Percentiles rank a stretch among this genome's conserved stretches.
Conservation (phyloP, 2,113 vertebrate species). For the Indicator maculatus region DNA sequence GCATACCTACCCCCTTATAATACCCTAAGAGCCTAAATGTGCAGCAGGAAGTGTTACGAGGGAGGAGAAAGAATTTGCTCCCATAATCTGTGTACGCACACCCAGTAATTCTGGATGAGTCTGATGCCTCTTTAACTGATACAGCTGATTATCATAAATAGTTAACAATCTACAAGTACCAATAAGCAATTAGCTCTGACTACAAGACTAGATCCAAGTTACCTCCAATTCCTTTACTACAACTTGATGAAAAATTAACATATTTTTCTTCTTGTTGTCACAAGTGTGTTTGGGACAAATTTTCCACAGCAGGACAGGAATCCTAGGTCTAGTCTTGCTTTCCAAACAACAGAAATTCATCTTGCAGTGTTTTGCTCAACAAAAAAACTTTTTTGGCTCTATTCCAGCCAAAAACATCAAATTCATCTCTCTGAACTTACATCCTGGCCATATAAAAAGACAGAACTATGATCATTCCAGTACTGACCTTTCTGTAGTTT, state of each 20-base stretch:
- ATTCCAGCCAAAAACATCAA: background rate
- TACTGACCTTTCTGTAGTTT: background rate
- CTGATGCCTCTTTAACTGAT: background rate
- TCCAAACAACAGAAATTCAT: background rate
- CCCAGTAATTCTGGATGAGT: background rate
- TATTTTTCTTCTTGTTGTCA: background rate
- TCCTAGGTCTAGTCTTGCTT: background rate
- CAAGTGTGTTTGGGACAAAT: background rate
- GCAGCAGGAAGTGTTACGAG: background rate
- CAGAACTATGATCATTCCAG: background rate
- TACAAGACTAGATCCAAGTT: background rate
- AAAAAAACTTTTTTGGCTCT: background rate
- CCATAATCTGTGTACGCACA: background rate
- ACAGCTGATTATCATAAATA: background rate
- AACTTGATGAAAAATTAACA: background rate
- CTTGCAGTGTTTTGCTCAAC: background rate
- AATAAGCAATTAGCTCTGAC: background rate
- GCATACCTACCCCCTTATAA: background rate
- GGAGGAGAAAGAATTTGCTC: background rate
- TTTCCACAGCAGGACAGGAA: background rate
- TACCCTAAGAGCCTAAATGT: background rate
- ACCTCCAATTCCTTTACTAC: background rate
- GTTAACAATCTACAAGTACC: rapidly evolving
- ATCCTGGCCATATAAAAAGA: background rate
- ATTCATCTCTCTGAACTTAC: background rate